phyloP scores from a whole-genome alignment of 2,113 vertebrate genomes.

The Cyprinodon variegatus region DNA sequence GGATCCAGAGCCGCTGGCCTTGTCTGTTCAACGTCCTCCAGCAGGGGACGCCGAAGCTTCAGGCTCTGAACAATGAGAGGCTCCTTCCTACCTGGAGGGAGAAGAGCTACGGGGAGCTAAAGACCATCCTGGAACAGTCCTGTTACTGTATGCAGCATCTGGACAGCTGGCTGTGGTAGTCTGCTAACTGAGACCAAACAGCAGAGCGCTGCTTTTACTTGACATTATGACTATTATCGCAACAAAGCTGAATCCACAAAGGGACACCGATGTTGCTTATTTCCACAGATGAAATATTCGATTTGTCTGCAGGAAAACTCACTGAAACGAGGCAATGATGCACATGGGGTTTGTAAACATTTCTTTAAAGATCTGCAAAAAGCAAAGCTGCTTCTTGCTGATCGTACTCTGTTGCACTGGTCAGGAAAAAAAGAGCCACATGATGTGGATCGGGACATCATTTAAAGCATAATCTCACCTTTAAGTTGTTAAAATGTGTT shows the following conservation, averaged over 20 bases:
- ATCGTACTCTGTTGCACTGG: not conserved
- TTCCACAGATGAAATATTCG: not conserved
- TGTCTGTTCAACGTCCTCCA: slow-evolving; percentile 83
- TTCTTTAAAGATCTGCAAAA: slow-evolving; percentile 1
- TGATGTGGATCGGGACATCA: not conserved
- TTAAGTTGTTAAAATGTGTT: not conserved
- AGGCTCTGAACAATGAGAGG: slow-evolving; percentile 82
- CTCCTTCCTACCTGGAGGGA: slow-evolving; percentile 82
- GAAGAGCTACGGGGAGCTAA: slow-evolving; percentile 76
- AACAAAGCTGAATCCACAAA: not conserved
- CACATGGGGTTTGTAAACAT: not conserved
- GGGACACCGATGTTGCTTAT: not conserved
- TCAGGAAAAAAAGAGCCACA: not conserved
- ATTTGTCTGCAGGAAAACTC: not conserved
- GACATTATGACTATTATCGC: not conserved
- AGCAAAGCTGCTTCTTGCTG: slow-evolving; percentile 16
- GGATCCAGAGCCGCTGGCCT: slow-evolving; percentile 84
- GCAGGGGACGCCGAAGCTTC: slow-evolving; percentile 81
- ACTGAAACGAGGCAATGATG: not conserved
- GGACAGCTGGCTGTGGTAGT: slow-evolving; percentile 85
- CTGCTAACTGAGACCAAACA: not conserved
- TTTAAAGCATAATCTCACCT: not conserved
- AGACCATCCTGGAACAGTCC: slow-evolving; percentile 80
- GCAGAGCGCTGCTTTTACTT: not conserved
- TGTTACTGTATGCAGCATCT: slow-evolving; percentile 85